Evolutionary conservation across 2,888 invertebrate genomes (phyloP), one percentile per base, ranked within the genome.

Genomic region (Rotaria macrura): DNA sequence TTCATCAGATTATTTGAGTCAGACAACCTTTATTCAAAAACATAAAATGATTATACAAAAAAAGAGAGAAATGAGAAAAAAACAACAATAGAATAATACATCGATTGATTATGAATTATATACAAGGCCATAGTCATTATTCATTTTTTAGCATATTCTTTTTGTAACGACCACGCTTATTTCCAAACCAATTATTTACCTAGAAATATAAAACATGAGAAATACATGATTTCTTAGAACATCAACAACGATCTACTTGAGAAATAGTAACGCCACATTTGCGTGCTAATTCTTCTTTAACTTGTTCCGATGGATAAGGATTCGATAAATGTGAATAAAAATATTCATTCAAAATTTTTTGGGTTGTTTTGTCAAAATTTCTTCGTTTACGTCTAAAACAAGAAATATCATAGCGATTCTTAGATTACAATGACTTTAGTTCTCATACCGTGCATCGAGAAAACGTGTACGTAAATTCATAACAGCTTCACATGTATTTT

Each of bases 261-360:
- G 79, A 79, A 43, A 79, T 43, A n/a, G 79, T 43, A n/a, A 79
- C 43, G n/a, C 43, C 79, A 79, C 79, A 79, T 79, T 79, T 79
- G n/a, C 79, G 79, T 25, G 79, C 79, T 43, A 79, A 43, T 79
- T 79, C 79, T 79, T 79, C 79, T 40, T 79, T 79, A 25, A 43
- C 79, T 43, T 79, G 43, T 79, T 79, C 79, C 7, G 43, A 43
- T 79, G 79, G 79, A 79, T 79, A 79, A 79, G 79, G 79, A 79
- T 79, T 79, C 9, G 43, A 43, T 79, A 79, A 43, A 79, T 79
- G 79, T 79, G 79, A 79, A 79, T 79, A 79, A 43, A 79, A 79
- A 79, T 79, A 79, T 79, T 79, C 79, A n/a, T 79, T 79, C 20
- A 79, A 79, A 3, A 79, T 25, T 43, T 79, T 43, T 79, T 40